These are phyloP conservation scores for Atlantisia rogersi DNA, from an alignment of 2,113 vertebrate species.

Conservation along the genomic window DNA sequence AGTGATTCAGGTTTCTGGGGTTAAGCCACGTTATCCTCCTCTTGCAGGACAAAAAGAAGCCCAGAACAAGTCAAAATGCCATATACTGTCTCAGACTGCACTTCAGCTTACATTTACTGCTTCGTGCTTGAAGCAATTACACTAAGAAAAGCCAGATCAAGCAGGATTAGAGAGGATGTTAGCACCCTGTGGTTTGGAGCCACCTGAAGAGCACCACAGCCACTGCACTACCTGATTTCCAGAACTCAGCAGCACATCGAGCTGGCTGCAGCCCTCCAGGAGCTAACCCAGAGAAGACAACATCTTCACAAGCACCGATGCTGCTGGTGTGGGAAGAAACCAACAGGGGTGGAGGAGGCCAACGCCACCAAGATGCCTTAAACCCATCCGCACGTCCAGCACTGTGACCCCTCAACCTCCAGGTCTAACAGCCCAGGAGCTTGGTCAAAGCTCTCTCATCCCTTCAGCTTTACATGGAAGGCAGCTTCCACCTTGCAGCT, in stretches of 20 bases:
- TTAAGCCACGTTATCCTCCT: background rate
- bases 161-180: background rate
- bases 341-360: background rate
- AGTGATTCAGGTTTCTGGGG: background rate
- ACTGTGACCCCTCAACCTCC: background rate
- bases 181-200: background rate
- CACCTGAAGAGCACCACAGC: background rate
- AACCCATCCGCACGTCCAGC: background rate
- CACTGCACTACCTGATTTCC: background rate
- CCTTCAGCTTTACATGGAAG: background rate
- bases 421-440: background rate
- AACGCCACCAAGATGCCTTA: background rate
- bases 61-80: background rate
- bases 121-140: background rate
- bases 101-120: background rate
- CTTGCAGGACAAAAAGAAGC: background rate
- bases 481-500: background rate
- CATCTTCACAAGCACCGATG: background rate
- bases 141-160: background rate
- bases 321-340: background rate
- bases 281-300: background rate
- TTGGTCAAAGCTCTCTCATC: background rate
- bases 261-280: background rate
- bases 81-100: background rate
- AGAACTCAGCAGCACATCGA: background rate